A percentile compares a stretch with the other conserved stretches of the same genome.
Conservation (phyloP, 2,888 invertebrate species). For the Amiota mariae region DNA sequence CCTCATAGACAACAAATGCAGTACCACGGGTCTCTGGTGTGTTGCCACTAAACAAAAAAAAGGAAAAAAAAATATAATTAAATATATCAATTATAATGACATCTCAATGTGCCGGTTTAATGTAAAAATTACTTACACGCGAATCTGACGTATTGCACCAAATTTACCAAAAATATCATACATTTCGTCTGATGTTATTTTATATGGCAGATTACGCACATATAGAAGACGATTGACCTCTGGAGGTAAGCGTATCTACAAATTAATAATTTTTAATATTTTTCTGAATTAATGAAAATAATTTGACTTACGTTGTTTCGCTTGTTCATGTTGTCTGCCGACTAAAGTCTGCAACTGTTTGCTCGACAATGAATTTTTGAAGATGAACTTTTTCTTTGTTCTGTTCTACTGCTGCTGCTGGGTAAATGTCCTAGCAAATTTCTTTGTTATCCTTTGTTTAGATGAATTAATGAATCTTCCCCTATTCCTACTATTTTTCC, state of each 20-base stretch:
- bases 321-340: slow-evolving; percentile 64
- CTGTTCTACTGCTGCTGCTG: slow-evolving; percentile 56
- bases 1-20: slow-evolving; percentile 99
- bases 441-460: slow-evolving; percentile 59
- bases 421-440: slow-evolving; percentile 60
- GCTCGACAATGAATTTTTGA: slow-evolving; percentile 30
- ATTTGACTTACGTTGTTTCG: slow-evolving; percentile 69
- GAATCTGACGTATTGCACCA: slow-evolving; percentile 98
- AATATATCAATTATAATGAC: neutral
- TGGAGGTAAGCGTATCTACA: slow-evolving; percentile 96
- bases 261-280: slow-evolving; percentile 38
- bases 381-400: slow-evolving; percentile 32
- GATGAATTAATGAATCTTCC: slow-evolving; percentile 39
- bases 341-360: slow-evolving; percentile 7
- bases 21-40: slow-evolving; percentile 98
- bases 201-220: slow-evolving; percentile 97
- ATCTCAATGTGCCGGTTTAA: neutral
- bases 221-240: slow-evolving; percentile 98
- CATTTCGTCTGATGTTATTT: slow-evolving; percentile 99
- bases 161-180: slow-evolving; percentile 99
- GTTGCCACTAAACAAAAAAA: slow-evolving; percentile 84
- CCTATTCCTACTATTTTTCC: slow-evolving; percentile 40
- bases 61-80: slow-evolving; percentile 7
- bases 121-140: slow-evolving; percentile 84
- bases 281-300: slow-evolving; percentile 28